Evolutionary conservation across 2,113 vertebrate species (phyloP).

Genomic region (Noctilio leporinus): DNA sequence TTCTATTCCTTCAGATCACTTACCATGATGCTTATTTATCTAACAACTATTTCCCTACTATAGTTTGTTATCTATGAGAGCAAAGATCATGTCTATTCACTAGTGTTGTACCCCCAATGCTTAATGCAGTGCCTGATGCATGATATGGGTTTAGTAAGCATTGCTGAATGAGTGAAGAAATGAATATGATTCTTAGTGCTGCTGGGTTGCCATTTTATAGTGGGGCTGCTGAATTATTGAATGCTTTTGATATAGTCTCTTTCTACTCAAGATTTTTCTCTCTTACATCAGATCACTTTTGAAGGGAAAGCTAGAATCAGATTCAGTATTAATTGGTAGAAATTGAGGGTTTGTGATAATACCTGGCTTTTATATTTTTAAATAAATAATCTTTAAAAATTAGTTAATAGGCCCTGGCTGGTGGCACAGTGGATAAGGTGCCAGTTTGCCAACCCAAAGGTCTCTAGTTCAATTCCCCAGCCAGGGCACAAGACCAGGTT

Average conservation of each 20-base stretch:
- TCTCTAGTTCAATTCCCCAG: too few relatives aligned
- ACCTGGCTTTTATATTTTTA: background rate
- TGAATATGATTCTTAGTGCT: background rate
- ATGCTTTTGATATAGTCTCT: background rate
- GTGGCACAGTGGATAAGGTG: too few relatives aligned
- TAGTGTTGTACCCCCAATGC: background rate
- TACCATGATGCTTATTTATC: background rate
- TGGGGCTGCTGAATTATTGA: background rate
- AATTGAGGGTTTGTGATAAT: background rate
- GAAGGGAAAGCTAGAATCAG: slow-evolving; percentile 18
- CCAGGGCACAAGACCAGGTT: too few relatives aligned
- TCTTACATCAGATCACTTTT: background rate
- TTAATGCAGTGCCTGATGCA: background rate
- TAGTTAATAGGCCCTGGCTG: too few relatives aligned
- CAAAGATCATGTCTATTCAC: background rate
- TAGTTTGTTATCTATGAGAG: background rate
- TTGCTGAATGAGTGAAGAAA: slow-evolving; percentile 23
- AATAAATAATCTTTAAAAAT: background rate
- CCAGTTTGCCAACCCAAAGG: too few relatives aligned
- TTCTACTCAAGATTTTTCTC: background rate
- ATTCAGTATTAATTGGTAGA: background rate
- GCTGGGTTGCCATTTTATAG: background rate
- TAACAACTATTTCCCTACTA: background rate
- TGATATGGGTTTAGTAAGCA: background rate
- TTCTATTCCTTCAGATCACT: background rate